A percentile compares a stretch with the other conserved stretches of the same genome.
phyloP scores from a whole-genome alignment of 2,113 vertebrate species.

The Cettia cetti region DNA sequence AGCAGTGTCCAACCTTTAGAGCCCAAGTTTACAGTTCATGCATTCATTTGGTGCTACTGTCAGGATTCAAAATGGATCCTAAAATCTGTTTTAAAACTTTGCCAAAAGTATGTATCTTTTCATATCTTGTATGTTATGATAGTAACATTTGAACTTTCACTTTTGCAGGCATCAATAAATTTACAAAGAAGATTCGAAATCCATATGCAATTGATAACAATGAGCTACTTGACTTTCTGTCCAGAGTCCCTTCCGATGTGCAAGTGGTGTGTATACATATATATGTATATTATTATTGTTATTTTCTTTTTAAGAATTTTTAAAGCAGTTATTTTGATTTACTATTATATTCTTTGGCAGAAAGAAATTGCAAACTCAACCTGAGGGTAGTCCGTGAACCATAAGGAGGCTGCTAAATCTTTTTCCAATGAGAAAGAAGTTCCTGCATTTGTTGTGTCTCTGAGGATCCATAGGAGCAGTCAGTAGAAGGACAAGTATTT shows the following conservation, averaged over 20 bases:
- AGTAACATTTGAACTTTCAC: slow-evolving; percentile 28
- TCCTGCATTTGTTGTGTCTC: neutral
- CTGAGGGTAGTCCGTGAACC: neutral
- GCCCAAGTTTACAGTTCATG: neutral
- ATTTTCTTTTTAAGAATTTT: neutral
- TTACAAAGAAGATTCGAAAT: slow-evolving; percentile 96
- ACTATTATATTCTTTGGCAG: neutral
- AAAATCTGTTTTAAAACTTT: neutral
- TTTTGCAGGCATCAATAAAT: slow-evolving; percentile 94
- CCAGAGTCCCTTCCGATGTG: slow-evolving; percentile 95
- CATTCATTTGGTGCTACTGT: neutral
- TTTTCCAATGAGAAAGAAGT: neutral
- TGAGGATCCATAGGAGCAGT: neutral
- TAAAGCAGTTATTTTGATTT: neutral
- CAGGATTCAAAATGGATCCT: neutral
- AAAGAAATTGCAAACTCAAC: neutral
- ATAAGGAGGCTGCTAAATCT: neutral
- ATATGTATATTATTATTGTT: too few relatives aligned
- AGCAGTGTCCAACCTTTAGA: neutral
- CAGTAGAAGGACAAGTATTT: neutral
- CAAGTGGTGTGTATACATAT: slow-evolving; percentile 90
- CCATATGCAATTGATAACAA: slow-evolving; percentile 97
- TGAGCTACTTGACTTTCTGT: slow-evolving; percentile 95
- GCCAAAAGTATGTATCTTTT: neutral
- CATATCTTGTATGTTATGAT: neutral